Conservation (phyloP, 2,797 vertebrate species). For the Coilia nasus region DNA sequence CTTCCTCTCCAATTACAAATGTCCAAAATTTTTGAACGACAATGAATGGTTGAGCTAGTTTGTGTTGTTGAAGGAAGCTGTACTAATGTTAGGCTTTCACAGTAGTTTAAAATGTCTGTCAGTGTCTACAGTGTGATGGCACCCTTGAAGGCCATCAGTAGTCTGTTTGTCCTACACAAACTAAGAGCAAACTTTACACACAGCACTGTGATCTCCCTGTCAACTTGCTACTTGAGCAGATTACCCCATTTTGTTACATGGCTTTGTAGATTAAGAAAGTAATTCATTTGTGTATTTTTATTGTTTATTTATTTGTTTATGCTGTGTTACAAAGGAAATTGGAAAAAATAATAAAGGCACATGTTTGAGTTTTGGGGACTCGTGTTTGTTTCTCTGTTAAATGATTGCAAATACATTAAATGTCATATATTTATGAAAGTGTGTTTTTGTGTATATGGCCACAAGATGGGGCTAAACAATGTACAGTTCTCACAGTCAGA, state of each 20-base stretch:
- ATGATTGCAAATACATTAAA: neutral
- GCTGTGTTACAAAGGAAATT: constrained; percentile 14
- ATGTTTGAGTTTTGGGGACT: constrained; percentile 1
- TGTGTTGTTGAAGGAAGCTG: neutral
- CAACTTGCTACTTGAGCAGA: constrained; percentile 22
- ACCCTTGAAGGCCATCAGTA: neutral
- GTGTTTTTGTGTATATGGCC: neutral
- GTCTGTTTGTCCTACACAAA: neutral
- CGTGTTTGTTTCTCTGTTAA: neutral
- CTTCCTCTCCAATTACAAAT: neutral
- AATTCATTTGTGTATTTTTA: constrained; percentile 23
- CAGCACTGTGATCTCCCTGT: constrained; percentile 21
- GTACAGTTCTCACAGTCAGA: neutral
- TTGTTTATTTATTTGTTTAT: constrained; percentile 27
- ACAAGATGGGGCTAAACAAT: neutral
- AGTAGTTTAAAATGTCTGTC: neutral
- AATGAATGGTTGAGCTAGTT: neutral
- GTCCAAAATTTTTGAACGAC: neutral
- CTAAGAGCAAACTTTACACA: constrained; percentile 17
- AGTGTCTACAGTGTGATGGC: constrained; percentile 4
- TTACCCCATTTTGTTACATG: constrained; percentile 25
- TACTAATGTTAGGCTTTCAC: constrained; percentile 10
- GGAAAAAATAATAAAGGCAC: constrained; percentile 20
- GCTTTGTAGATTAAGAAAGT: constrained; percentile 22
- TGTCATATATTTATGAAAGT: neutral